Percentiles rank a stretch among this genome's conserved stretches.
phyloP scores from a whole-genome alignment of 1,140 invertebrate genomes.

The Scaptodrosophila lebanonensis region DNA sequence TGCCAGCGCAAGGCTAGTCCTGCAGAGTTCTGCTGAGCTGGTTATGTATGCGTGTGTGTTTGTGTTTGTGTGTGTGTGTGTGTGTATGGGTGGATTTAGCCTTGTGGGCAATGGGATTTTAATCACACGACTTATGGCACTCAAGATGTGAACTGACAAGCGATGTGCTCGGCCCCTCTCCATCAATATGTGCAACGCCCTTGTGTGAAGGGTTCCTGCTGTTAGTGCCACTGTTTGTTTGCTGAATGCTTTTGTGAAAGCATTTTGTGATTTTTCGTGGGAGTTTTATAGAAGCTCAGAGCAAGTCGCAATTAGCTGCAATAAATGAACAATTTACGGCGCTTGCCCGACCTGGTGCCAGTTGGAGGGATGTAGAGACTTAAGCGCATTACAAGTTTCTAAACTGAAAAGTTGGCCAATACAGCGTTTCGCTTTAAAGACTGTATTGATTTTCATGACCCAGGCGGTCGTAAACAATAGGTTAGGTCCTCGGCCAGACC shows the following conservation, averaged over 20 bases:
- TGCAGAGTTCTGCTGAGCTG: no score
- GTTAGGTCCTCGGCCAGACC: no score
- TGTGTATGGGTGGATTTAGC: slow-evolving; percentile 57
- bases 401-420: not conserved
- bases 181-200: no score
- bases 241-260: slow-evolving; percentile 54
- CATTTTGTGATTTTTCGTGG: slow-evolving; percentile 73
- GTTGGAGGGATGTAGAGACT: not conserved
- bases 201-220: slow-evolving; percentile 58
- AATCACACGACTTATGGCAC: slow-evolving; percentile 78
- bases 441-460: slow-evolving; percentile 48
- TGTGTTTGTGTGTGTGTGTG: slow-evolving; percentile 11
- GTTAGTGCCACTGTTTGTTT: slow-evolving; percentile 24
- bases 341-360: no score
- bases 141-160: slow-evolving; percentile 75
- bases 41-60: not conserved
- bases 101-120: slow-evolving; percentile 76
- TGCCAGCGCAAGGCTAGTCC: no score
- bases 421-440: slow-evolving; percentile 11
- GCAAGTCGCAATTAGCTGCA: slow-evolving; percentile 76
- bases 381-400: slow-evolving; percentile 20
- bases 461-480: not conserved
- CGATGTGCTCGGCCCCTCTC: no score
- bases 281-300: slow-evolving; percentile 28
- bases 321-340: slow-evolving; percentile 76